Evolutionary conservation across 2,113 vertebrate genomes (phyloP), one percentile per base, ranked within the genome.

Genomic region (Caracal caracal): DNA sequence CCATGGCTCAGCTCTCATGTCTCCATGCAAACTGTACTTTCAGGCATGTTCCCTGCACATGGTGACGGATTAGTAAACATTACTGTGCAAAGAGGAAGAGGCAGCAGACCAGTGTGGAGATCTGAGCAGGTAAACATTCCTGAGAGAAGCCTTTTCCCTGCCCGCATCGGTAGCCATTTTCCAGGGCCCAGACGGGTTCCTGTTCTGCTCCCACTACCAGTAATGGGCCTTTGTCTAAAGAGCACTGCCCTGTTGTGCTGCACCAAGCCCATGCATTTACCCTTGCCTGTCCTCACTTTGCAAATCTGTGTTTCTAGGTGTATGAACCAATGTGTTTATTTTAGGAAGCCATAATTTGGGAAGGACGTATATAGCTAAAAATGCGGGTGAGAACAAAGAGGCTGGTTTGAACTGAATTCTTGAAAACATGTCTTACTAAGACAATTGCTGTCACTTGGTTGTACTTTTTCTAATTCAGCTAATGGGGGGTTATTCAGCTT

Each of bases 1-100:
- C 59, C 40, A 79, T 33, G 49, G 68, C 26, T 95, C 40, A 92
- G 28, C 59, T 92, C 68, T 87, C 53, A 68, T 82, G 85, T 76
- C 16, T 13, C 61, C 65, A 49, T 20, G 11, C 37, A 76, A 88
- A 10, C 47, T 81, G 73, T 28, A 53, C 6, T 85, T 93, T 78
- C n/a, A 49, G 59, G 19, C 28, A 24, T 35, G 30, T 61, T 93
- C 49, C 37, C n/a, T 59, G 5, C 49, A n/a, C 33, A 20, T 61
- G 30, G 33, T 11, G 13, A 81, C 17, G 88, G 49, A 91, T 76
- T 81, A 73, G 40, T 61, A 37, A 92, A 90, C 43, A 83, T 84
- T 63, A 63, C 17, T 53, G 59, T 10, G 5, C n/a, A 49, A 51
- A 22, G n/a, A 68, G 24, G 37, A 24, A 87, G 30, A 78, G 13